Evolutionary conservation across 2,888 invertebrate species (phyloP).

Genomic region (Tubulanus polymorphus): DNA sequence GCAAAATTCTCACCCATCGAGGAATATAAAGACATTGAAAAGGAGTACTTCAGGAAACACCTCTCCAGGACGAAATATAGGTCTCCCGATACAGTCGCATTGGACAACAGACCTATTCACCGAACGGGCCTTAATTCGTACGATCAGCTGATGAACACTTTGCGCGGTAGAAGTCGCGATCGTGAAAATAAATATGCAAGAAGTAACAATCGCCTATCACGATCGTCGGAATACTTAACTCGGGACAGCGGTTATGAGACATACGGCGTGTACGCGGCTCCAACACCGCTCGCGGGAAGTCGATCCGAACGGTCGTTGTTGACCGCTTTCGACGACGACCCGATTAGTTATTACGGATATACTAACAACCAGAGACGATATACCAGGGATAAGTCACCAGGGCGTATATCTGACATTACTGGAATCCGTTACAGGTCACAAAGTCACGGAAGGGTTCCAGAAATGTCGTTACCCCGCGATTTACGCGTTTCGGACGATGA

Average conservation of each 20-base stretch:
- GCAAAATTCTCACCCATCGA: slow-evolving; percentile 58
- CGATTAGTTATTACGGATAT: neutral
- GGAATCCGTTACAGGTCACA: neutral
- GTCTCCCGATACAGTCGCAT: neutral
- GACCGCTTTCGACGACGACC: neutral
- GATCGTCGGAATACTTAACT: neutral
- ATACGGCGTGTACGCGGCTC: neutral
- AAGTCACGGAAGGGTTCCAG: neutral
- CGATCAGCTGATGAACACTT: neutral
- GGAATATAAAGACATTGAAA: slow-evolving; percentile 56
- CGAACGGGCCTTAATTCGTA: neutral
- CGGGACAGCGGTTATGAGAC: too few species aligned
- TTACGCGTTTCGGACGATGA: neutral
- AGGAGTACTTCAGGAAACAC: slow-evolving; percentile 51
- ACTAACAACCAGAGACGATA: neutral
- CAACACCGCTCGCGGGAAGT: neutral
- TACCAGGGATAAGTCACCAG: neutral
- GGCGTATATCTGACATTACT: neutral
- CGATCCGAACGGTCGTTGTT: neutral
- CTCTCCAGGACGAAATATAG: slow-evolving; percentile 24
- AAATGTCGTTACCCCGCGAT: neutral
- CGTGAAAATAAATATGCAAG: neutral
- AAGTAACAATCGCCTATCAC: neutral
- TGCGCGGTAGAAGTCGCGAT: neutral
- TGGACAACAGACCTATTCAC: neutral